A percentile compares a stretch with the other conserved stretches of the same genome.
These are phyloP conservation scores for Geopemphigus sp. DNA, from an alignment of 1,140 invertebrate genomes.

Conservation along the genomic window DNA sequence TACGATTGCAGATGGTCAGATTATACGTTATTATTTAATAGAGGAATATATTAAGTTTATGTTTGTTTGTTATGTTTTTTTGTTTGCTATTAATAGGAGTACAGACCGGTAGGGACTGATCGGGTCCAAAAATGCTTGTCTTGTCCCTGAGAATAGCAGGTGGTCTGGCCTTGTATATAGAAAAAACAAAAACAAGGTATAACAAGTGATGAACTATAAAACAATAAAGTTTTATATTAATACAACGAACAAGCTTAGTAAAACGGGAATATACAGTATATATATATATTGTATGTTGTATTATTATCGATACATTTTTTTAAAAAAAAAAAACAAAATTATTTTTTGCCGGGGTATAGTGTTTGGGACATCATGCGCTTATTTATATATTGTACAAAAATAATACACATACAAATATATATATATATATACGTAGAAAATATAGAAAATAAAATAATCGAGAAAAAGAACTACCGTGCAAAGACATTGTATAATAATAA, in stretches of 20 bases:
- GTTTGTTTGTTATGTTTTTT: neutral
- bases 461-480: conserved; percentile 36
- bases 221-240: conserved; percentile 9
- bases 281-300: neutral
- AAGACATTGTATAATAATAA: neutral
- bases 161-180: conserved; percentile 46
- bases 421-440: neutral
- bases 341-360: too few relatives aligned
- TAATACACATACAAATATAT: too few relatives aligned
- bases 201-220: conserved; percentile 36
- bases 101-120: conserved; percentile 47
- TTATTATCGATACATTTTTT: neutral
- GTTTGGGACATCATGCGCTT: neutral
- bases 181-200: conserved; percentile 43
- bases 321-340: too few relatives aligned
- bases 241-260: conserved; percentile 10
- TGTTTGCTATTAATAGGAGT: neutral
- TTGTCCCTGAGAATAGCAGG: conserved; percentile 41
- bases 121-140: conserved; percentile 44
- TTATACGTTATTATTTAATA: neutral
- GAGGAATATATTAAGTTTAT: too few relatives aligned
- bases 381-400: neutral
- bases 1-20: conserved; percentile 11
- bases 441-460: neutral
- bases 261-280: neutral